Conservation (phyloP, 2,888 invertebrate genomes). For the Stenolophus ochropezus region DNA sequence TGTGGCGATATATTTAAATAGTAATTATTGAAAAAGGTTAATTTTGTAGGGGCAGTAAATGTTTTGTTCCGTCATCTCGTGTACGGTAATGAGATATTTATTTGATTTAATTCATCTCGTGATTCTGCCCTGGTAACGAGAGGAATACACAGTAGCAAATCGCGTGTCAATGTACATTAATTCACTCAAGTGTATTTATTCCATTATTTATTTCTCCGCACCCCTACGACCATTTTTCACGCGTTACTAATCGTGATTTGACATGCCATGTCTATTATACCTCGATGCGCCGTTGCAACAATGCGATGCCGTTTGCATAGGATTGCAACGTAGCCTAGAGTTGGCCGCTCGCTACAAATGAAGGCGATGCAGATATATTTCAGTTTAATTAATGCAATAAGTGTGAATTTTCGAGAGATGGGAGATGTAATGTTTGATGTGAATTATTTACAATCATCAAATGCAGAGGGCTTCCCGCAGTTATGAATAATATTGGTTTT, state of each 20-base stretch:
- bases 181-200: conserved; percentile 71
- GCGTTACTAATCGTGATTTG: conserved; percentile 72
- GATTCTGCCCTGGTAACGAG: conserved; percentile 70
- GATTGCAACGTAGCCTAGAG: neutral
- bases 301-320: neutral
- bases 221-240: conserved; percentile 69
- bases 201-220: conserved; percentile 71
- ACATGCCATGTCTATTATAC: conserved; percentile 71
- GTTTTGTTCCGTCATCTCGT: neutral
- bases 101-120: conserved; percentile 35
- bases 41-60: neutral
- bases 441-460: conserved; percentile 4
- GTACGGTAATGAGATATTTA: conserved; percentile 13
- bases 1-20: too few relatives aligned
- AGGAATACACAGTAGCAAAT: conserved; percentile 67
- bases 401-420: conserved; percentile 42
- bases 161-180: conserved; percentile 70
- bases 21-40: too few relatives aligned
- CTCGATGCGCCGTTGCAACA: conserved; percentile 61
- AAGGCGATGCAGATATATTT: conserved; percentile 48
- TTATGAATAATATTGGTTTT: neutral
- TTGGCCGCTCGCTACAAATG: conserved; percentile 41
- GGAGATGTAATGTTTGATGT: conserved; percentile 22
- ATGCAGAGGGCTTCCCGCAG: neutral
- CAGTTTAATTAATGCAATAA: conserved; percentile 57